phyloP scores from a whole-genome alignment of 2,888 invertebrate species.

The Spicauda simplicius region DNA sequence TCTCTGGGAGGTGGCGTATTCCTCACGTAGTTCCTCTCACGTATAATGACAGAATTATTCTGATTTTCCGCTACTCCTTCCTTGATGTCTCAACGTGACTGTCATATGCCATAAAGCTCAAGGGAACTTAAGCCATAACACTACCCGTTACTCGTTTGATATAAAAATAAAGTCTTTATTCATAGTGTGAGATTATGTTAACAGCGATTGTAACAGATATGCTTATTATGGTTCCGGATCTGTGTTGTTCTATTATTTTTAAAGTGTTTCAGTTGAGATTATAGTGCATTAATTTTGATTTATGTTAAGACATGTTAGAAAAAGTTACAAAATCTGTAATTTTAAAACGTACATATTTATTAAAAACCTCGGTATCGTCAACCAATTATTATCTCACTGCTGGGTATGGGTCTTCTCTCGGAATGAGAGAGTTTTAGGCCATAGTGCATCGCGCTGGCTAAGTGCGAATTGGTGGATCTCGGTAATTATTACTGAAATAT shows the following conservation, averaged over 20 bases:
- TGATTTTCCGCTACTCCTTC: slow-evolving; percentile 13
- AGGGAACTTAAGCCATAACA: slow-evolving; percentile 2
- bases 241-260: neutral
- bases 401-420: no score
- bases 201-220: neutral
- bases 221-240: neutral
- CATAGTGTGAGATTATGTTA: neutral
- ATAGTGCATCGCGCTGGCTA: no score
- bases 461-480: no score
- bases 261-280: no score
- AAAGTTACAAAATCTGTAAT: no score
- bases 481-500: no score
- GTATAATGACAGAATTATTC: slow-evolving; percentile 19
- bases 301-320: neutral
- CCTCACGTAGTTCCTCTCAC: slow-evolving; percentile 30
- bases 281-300: neutral
- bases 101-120: slow-evolving; percentile 14
- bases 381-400: no score
- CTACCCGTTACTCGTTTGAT: neutral
- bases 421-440: no score
- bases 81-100: slow-evolving; percentile 13
- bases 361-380: no score
- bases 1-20: neutral
- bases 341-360: no score
- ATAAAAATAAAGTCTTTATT: neutral